phyloP scores from a whole-genome alignment of 2,888 invertebrate species.

The Trichopria drosophilae region DNA sequence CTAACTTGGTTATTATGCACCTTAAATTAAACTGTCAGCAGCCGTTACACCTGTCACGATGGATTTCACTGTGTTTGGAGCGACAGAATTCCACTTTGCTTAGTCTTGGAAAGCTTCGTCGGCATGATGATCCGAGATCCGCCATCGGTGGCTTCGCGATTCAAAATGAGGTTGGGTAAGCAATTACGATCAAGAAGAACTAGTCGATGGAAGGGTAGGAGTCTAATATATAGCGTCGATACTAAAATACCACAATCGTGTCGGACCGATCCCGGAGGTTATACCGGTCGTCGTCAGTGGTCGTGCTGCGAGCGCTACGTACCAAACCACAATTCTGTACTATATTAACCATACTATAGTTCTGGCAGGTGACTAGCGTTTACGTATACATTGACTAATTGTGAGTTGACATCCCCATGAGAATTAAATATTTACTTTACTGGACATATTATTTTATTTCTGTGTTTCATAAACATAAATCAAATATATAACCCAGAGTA shows the following conservation, averaged over 20 bases:
- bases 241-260: conserved; percentile 29
- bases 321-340: conserved; percentile 32
- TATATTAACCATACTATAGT: conserved; percentile 39
- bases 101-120: too few relatives aligned
- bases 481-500: too few relatives aligned
- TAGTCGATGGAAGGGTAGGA: too few relatives aligned
- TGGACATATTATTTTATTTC: too few relatives aligned
- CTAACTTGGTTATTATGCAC: too few relatives aligned
- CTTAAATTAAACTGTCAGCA: too few relatives aligned
- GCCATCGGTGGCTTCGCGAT: conserved; percentile 7
- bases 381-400: conserved; percentile 38
- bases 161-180: background rate
- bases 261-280: conserved; percentile 11
- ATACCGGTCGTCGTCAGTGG: background rate
- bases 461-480: too few relatives aligned
- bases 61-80: too few relatives aligned
- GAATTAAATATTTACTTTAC: too few relatives aligned
- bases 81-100: too few relatives aligned
- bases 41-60: too few relatives aligned
- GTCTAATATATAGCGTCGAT: background rate
- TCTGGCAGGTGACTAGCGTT: conserved; percentile 32
- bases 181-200: conserved; percentile 8
- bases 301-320: conserved; percentile 12
- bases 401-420: conserved; percentile 31
- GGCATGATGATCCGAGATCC: too few relatives aligned